Conservation (phyloP, 2,113 vertebrate species). For the Irena cyanogastra region DNA sequence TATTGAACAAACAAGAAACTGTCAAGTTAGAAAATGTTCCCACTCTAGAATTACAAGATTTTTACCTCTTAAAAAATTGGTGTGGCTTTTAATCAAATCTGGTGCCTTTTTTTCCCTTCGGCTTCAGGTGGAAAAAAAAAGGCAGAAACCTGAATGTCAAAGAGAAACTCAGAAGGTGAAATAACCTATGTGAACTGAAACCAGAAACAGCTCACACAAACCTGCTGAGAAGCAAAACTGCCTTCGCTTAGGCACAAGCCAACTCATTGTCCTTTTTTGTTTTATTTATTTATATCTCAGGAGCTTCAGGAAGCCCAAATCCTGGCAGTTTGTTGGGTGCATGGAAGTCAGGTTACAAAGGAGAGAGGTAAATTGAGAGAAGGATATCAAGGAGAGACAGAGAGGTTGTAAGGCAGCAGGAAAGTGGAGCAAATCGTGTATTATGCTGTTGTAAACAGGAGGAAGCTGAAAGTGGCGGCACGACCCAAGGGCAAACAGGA, state of each 20-base stretch:
- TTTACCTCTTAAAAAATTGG: background rate
- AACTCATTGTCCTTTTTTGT: background rate
- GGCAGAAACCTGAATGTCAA: conserved; percentile 59
- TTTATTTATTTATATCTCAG: background rate
- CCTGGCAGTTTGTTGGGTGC: background rate
- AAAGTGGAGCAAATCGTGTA: background rate
- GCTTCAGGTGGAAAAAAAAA: conserved; percentile 55
- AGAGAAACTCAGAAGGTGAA: conserved; percentile 62
- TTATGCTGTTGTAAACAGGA: background rate
- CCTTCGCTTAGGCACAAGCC: background rate
- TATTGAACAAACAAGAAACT: background rate
- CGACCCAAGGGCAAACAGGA: conserved; percentile 29
- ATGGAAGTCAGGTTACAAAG: background rate
- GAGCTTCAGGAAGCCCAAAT: background rate
- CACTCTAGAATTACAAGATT: background rate
- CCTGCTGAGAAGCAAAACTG: conserved; percentile 54
- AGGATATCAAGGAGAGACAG: background rate
- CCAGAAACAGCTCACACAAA: conserved; percentile 66
- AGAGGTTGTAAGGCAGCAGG: background rate
- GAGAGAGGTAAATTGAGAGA: background rate
- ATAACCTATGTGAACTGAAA: conserved; percentile 66
- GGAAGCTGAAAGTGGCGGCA: background rate
- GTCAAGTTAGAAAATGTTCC: background rate
- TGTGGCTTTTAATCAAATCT: background rate
- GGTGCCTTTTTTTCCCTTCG: background rate